phyloP scores from a whole-genome alignment of 2,113 vertebrate genomes.

The Onychostoma macrolepis region DNA sequence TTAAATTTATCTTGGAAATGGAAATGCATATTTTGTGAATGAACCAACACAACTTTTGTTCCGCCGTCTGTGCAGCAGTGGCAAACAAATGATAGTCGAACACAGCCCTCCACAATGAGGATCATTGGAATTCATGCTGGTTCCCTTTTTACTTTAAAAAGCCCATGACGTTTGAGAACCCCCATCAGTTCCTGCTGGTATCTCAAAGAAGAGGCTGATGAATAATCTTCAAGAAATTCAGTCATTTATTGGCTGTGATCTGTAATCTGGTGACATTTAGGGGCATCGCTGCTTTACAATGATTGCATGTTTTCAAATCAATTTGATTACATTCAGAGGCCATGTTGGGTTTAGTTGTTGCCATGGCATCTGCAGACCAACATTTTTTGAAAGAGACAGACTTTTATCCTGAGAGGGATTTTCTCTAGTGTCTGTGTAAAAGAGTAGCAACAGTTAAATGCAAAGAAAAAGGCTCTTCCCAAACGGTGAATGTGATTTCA shows the following conservation, averaged over 20 bases:
- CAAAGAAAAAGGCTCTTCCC: neutral
- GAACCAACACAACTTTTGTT: neutral
- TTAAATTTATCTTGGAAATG: neutral
- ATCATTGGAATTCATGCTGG: neutral
- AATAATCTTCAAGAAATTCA: neutral
- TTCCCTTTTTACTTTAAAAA: neutral
- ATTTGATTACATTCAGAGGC: neutral
- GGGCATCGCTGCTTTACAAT: neutral
- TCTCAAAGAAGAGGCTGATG: neutral
- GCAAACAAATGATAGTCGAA: neutral
- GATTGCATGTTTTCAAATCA: neutral
- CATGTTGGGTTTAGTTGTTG: neutral
- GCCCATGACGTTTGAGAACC: neutral
- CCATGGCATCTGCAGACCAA: neutral
- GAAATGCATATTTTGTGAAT: neutral
- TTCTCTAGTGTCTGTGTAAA: neutral
- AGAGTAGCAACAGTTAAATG: neutral
- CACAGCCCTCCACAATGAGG: neutral
- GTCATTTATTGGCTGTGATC: neutral
- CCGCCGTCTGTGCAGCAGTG: neutral
- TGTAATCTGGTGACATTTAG: slow-evolving; percentile 1
- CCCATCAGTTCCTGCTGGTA: neutral
- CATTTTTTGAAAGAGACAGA: neutral
- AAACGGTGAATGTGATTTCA: too few species aligned
- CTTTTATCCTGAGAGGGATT: slow-evolving; percentile 5